Base-by-base conservation (phyloP, 2,888 invertebrate species). In the Clistopyga incitator region DNA sequence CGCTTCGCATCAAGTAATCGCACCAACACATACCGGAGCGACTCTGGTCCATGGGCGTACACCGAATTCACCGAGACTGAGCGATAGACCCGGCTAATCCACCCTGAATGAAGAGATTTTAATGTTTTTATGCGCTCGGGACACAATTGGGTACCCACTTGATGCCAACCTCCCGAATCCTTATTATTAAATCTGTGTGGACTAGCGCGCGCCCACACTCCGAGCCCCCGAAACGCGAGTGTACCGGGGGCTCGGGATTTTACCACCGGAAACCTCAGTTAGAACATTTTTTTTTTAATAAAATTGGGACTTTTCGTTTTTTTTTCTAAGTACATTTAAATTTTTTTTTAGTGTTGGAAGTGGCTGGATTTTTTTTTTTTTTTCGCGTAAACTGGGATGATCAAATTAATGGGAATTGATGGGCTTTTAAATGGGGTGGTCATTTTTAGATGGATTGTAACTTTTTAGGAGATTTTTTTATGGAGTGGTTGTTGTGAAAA, bases 41-140 rank as follows among this genome's bases (percentile, higher is more conserved):
- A 34, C 56, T 56, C 54, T 45, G 75, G 56, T 50, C 45, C 45
- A 67, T 78, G 74, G 65, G 75, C 78, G 38, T 11, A 72, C 64
- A 65, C 71, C 80, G 76, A 75, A 77, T 70, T 59, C 61, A 81
- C 72, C 65, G 76, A 72, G 78, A 75, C 78, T 65, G 75, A 82
- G 54, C 61, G 52, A 68, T 72, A 52, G 67, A 59, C 81, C 52
- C 78, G 88, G 89, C 89, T 93, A 93, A 93, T 92, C 93, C 92
- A 86, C 84, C 86, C 85, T 92, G 93, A 93, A 93, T 92, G 90
- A 91, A 90, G 91, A 92, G 92, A 92, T 93, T 93, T 93, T 92
- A 91, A 93, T 92, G 92, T 93, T 93, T 93, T 93, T 90, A 93
- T 92, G 91, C 74, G 56, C 89, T 64, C 88, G 88, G 88, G 89